A percentile compares a stretch with the other conserved stretches of the same genome.
phyloP scores from a whole-genome alignment of 2,797 vertebrate genomes.

The Fratercula arctica region DNA sequence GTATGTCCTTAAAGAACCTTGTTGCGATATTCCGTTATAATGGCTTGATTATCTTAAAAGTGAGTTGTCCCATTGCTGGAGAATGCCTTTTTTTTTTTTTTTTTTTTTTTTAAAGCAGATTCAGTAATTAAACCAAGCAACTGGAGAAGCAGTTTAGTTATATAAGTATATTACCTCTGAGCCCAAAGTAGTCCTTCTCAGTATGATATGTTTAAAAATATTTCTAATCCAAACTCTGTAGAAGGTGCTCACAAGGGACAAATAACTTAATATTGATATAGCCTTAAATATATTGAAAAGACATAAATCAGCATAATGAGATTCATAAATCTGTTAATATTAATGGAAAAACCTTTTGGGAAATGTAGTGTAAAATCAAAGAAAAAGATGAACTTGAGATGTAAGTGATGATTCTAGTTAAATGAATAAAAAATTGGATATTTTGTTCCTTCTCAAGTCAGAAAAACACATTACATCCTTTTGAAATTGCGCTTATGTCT shows the following conservation, averaged over 20 bases:
- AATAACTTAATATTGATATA: constrained; percentile 77
- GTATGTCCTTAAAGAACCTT: neutral
- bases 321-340: constrained; percentile 78
- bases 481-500: constrained; percentile 18
- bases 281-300: constrained; percentile 75
- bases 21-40: neutral
- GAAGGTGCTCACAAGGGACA: constrained; percentile 71
- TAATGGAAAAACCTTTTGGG: constrained; percentile 71
- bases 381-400: constrained; percentile 64
- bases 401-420: constrained; percentile 50
- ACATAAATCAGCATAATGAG: constrained; percentile 76
- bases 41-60: neutral
- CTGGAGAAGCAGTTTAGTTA: neutral
- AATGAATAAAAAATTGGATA: constrained; percentile 59
- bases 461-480: neutral
- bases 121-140: neutral
- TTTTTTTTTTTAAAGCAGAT: neutral
- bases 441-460: constrained; percentile 58
- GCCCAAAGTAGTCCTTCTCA: constrained; percentile 18
- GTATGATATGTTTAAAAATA: constrained; percentile 55
- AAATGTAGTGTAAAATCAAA: constrained; percentile 74
- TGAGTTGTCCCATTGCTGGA: neutral
- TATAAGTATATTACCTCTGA: constrained; percentile 4
- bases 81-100: neutral
- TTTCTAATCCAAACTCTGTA: constrained; percentile 62